These are phyloP conservation scores for Drosophila guanche DNA, from an alignment of 1,140 invertebrate genomes.

Conservation along the genomic window DNA sequence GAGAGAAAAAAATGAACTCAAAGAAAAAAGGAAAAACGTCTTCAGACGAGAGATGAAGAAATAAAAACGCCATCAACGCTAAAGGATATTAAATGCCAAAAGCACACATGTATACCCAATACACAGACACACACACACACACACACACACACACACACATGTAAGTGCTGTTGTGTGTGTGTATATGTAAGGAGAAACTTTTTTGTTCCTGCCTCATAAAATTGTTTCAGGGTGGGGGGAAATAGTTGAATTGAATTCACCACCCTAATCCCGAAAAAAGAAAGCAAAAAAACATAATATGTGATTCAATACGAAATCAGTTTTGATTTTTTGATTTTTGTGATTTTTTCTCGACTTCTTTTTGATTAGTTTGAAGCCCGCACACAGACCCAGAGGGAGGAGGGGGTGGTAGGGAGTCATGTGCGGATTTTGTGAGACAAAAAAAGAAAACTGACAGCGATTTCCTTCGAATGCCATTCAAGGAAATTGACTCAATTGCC, in stretches of 20 bases:
- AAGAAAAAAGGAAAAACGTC: constrained; percentile 8
- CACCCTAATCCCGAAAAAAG: too few relatives aligned
- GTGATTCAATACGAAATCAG: constrained; percentile 43
- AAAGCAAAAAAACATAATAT: background rate
- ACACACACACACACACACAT: background rate
- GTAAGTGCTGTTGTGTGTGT: background rate
- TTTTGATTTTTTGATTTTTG: constrained; percentile 11
- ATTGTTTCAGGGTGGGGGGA: constrained; percentile 2
- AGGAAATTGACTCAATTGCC: constrained; percentile 76
- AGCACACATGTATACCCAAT: constrained; percentile 22
- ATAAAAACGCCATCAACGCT: constrained; percentile 73
- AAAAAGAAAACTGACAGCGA: constrained; percentile 46
- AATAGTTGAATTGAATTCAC: constrained; percentile 56
- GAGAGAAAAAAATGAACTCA: constrained; percentile 34
- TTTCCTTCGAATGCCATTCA: constrained; percentile 53
- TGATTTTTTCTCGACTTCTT: constrained; percentile 29
- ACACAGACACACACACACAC: background rate
- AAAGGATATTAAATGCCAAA: constrained; percentile 67
- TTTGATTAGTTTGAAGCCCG: constrained; percentile 44
- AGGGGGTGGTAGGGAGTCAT: too few relatives aligned
- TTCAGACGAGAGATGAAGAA: constrained; percentile 50
- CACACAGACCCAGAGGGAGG: too few relatives aligned
- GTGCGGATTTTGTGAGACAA: background rate
- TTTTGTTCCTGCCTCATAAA: background rate
- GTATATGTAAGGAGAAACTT: background rate